Percentiles rank a stretch among this genome's conserved stretches.
These are phyloP conservation scores for Collichthys lucidus DNA, from an alignment of 2,113 vertebrate genomes.

Conservation along the genomic window DNA sequence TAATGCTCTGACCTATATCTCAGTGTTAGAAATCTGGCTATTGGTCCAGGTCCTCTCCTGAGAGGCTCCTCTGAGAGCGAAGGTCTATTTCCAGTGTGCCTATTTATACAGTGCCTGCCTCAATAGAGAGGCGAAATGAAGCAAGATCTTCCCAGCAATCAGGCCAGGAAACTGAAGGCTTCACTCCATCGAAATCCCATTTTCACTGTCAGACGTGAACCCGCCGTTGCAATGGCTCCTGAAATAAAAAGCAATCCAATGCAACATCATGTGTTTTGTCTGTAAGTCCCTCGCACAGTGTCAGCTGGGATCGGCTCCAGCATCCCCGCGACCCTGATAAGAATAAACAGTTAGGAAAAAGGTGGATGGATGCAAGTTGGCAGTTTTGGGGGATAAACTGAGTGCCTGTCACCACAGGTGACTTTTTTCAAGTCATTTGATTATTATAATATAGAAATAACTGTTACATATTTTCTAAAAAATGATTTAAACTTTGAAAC, in stretches of 20 bases:
- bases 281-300: background rate
- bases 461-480: background rate
- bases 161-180: constrained; percentile 65
- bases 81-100: constrained; percentile 82
- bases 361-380: too few species aligned
- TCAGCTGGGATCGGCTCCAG: too few species aligned
- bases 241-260: constrained; percentile 23
- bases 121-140: constrained; percentile 73
- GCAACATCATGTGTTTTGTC: background rate
- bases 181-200: constrained; percentile 43
- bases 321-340: too few species aligned
- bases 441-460: background rate
- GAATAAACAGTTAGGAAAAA: too few species aligned
- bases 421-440: background rate
- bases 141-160: constrained; percentile 76
- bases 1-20: constrained; percentile 72
- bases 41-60: constrained; percentile 74
- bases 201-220: constrained; percentile 20
- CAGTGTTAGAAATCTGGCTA: constrained; percentile 71
- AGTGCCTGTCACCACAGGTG: background rate
- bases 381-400: too few species aligned
- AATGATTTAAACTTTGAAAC: too few species aligned
- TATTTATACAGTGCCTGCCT: constrained; percentile 80
- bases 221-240: constrained; percentile 1
- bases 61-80: constrained; percentile 79